These are phyloP conservation scores for Cherax destructor DNA, from an alignment of 1,140 invertebrate genomes.

Conservation along the genomic window DNA sequence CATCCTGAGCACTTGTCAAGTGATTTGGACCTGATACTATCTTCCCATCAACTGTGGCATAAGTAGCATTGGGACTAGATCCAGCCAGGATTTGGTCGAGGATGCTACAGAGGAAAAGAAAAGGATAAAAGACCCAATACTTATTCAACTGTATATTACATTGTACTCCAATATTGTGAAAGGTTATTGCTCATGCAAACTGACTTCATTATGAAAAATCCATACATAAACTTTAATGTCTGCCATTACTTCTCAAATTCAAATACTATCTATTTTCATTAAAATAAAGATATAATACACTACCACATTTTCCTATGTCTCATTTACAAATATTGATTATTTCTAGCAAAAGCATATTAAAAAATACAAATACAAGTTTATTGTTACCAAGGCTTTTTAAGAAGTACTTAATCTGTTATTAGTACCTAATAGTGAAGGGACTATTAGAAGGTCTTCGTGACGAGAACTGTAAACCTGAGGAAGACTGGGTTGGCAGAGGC, in stretches of 20 bases:
- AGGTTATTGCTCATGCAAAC: too few species aligned
- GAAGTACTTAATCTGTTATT: neutral
- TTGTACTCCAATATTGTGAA: too few species aligned
- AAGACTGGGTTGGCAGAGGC: constrained; percentile 35
- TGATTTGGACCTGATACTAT: constrained; percentile 36
- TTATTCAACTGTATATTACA: too few species aligned
- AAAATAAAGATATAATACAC: too few species aligned
- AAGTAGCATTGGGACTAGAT: constrained; percentile 50
- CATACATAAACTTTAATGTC: too few species aligned
- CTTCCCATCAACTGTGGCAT: constrained; percentile 44
- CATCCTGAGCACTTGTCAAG: neutral
- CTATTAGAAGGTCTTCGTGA: constrained; percentile 15
- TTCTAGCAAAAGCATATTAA: neutral
- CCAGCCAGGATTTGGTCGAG: constrained; percentile 58
- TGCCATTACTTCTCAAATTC: too few species aligned
- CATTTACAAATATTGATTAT: neutral
- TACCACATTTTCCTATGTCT: too few species aligned
- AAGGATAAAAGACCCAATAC: neutral
- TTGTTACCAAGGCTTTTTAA: neutral
- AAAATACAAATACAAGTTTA: neutral
- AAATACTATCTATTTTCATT: too few species aligned
- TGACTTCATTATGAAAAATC: too few species aligned
- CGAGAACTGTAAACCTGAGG: constrained; percentile 24
- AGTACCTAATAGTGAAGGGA: constrained; percentile 49
- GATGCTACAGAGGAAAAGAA: constrained; percentile 25